These are phyloP conservation scores for Melinaea menophilus DNA, from an alignment of 2,888 invertebrate species.

Conservation along the genomic window DNA sequence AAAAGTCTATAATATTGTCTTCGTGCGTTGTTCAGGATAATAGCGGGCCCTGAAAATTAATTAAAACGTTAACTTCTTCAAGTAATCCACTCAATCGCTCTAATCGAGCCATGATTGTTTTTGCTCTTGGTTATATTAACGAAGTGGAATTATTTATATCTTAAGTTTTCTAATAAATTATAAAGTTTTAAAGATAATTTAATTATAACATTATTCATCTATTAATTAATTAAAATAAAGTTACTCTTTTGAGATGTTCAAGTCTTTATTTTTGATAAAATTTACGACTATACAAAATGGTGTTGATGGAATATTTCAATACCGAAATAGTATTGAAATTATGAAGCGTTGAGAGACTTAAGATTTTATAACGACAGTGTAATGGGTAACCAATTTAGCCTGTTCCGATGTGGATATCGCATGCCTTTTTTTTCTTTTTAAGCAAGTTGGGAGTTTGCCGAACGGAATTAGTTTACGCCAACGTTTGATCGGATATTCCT, in stretches of 20 bases:
- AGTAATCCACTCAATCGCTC: constrained; percentile 8
- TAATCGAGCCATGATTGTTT: constrained; percentile 7
- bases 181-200: constrained; percentile 4
- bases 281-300: constrained; percentile 1
- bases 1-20: constrained; percentile 59
- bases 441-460: constrained; percentile 68
- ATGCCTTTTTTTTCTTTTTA: constrained; percentile 52
- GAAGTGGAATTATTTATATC: constrained; percentile 7
- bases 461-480: constrained; percentile 72
- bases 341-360: constrained; percentile 33
- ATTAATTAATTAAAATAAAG: neutral
- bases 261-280: too few relatives aligned
- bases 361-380: constrained; percentile 61
- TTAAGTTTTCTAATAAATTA: constrained; percentile 5
- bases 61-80: constrained; percentile 33
- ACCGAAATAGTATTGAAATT: neutral
- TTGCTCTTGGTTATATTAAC: constrained; percentile 8
- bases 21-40: constrained; percentile 68
- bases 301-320: constrained; percentile 9
- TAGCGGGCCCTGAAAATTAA: constrained; percentile 71
- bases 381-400: constrained; percentile 70
- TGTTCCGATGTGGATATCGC: constrained; percentile 57
- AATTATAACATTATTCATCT: constrained; percentile 19
- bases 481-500: constrained; percentile 75
- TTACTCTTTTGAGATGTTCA: neutral